These are phyloP conservation scores for Adela reaumurella DNA, from an alignment of 2,888 invertebrate species.

Conservation along the genomic window DNA sequence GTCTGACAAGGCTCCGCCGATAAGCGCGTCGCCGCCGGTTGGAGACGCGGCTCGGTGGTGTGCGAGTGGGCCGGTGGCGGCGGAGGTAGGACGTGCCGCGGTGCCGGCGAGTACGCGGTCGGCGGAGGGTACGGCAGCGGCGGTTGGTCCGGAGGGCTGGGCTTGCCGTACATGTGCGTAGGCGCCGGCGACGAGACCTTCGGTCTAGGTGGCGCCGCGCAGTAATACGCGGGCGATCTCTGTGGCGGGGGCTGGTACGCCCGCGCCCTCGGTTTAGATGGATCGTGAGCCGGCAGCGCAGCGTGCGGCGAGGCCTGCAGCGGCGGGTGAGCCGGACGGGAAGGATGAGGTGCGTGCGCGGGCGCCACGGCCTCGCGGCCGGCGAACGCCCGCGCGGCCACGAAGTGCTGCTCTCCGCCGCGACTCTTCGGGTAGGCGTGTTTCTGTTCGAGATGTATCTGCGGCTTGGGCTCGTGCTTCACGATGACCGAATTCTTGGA, in stretches of 20 bases:
- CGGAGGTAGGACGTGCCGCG: conserved; percentile 20
- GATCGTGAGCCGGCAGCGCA: conserved; percentile 35
- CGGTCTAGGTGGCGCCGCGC: conserved; percentile 24
- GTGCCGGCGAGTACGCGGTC: conserved; percentile 32
- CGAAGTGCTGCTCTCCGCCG: conserved; percentile 43
- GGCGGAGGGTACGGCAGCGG: conserved; percentile 45
- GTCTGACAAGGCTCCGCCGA: conserved; percentile 61
- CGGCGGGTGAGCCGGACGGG: conserved; percentile 45
- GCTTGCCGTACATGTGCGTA: conserved; percentile 42
- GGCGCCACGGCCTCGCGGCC: conserved; percentile 54
- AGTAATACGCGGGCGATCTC: conserved; percentile 46
- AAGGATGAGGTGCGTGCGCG: conserved; percentile 37
- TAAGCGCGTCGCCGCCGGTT: conserved; percentile 27
- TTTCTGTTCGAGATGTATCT: conserved; percentile 57
- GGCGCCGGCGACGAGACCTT: conserved; percentile 38
- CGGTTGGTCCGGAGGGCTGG: conserved; percentile 54
- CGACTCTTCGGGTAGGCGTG: conserved; percentile 56
- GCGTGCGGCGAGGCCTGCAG: conserved; percentile 21
- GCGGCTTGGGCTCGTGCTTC: conserved; percentile 68
- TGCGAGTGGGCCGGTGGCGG: conserved; percentile 59
- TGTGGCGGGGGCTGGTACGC: conserved; percentile 26
- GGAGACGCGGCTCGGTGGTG: conserved; percentile 48
- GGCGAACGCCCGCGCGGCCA: conserved; percentile 53
- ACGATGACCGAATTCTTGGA: conserved; percentile 75
- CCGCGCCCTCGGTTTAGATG: conserved; percentile 11